Evolutionary conservation across 2,888 invertebrate genomes (phyloP).

Genomic region (Scaptomyza polygonia): DNA sequence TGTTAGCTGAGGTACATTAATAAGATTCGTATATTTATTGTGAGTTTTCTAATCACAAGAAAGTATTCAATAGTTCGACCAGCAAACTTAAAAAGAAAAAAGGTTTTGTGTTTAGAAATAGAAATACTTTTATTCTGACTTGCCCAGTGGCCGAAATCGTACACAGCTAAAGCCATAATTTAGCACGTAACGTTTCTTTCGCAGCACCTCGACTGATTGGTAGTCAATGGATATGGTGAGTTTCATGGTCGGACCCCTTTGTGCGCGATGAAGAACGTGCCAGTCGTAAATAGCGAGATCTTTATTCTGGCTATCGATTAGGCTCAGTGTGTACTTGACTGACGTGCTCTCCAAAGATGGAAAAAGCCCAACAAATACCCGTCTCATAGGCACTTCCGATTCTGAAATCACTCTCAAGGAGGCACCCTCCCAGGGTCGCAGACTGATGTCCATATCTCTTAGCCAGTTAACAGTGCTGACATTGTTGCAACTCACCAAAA

Average conservation of each 20-base stretch:
- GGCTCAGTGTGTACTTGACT: conserved; percentile 24
- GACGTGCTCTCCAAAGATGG: conserved; percentile 20
- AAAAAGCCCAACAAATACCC: conserved; percentile 29
- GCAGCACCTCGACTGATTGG: conserved; percentile 26
- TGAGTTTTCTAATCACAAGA: no score
- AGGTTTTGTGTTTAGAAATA: background rate
- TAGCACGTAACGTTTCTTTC: conserved; percentile 10
- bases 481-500: conserved; percentile 24
- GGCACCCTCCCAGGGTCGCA: conserved; percentile 37
- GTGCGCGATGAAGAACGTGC: conserved; percentile 17
- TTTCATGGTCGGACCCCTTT: conserved; percentile 27
- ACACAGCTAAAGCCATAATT: conserved; percentile 34
- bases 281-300: conserved; percentile 27
- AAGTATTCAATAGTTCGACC: no score
- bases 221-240: conserved; percentile 30
- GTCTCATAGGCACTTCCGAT: conserved; percentile 21
- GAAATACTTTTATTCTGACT: conserved; percentile 23
- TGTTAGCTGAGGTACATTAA: no score
- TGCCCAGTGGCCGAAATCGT: conserved; percentile 15
- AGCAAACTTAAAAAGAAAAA: no score
- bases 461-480: conserved; percentile 33
- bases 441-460: conserved; percentile 27
- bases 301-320: conserved; percentile 27
- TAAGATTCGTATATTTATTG: no score
- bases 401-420: conserved; percentile 31